Conservation (phyloP, 1,140 invertebrate species). For the Tenebrio molitor region DNA sequence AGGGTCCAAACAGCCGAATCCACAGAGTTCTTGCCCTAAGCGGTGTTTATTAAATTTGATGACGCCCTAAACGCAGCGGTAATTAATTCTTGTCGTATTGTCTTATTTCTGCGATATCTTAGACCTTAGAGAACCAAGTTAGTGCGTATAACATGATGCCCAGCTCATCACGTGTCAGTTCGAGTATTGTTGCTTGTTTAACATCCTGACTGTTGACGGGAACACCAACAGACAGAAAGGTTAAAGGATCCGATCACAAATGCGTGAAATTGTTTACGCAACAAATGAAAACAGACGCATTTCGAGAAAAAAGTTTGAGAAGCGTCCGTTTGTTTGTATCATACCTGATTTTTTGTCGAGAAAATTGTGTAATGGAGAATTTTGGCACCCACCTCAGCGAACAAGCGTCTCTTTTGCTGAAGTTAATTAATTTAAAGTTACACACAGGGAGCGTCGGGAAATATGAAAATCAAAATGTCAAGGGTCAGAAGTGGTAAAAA, state of each 20-base stretch:
- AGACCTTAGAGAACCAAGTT: conserved; percentile 19
- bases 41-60: conserved; percentile 14
- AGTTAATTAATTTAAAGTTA: too few relatives aligned
- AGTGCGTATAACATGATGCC: conserved; percentile 9
- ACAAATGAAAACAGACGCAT: too few relatives aligned
- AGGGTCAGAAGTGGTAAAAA: too few relatives aligned
- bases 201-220: conserved; percentile 19
- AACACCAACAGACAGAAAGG: conserved; percentile 11
- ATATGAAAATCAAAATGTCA: too few relatives aligned
- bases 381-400: too few relatives aligned
- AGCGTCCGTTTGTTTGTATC: not conserved
- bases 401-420: too few relatives aligned
- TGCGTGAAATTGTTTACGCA: conserved; percentile 1
- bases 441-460: too few relatives aligned
- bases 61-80: not conserved
- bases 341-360: not conserved
- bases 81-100: conserved; percentile 26
- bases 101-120: conserved; percentile 18
- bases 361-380: too few relatives aligned
- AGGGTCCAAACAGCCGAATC: too few relatives aligned
- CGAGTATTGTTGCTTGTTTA: conserved; percentile 20
- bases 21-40: not conserved
- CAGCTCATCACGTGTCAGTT: conserved; percentile 13
- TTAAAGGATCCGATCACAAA: conserved; percentile 4
- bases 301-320: not conserved